A percentile compares a stretch with the other conserved stretches of the same genome.
These are phyloP conservation scores for Heliconius hewitsoni DNA, from an alignment of 1,140 invertebrate species.

Conservation along the genomic window DNA sequence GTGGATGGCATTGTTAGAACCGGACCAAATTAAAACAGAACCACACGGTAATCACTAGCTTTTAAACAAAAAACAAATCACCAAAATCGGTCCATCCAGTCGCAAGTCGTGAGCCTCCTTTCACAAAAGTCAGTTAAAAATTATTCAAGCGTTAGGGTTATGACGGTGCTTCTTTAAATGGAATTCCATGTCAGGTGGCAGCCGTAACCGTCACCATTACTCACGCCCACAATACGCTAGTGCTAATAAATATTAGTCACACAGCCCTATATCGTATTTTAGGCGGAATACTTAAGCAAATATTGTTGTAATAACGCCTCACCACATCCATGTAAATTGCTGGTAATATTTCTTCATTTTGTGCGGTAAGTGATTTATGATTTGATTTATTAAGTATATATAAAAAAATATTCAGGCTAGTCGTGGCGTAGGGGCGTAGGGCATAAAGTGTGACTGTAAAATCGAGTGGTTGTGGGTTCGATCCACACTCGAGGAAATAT, in stretches of 20 bases:
- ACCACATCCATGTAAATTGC: neutral
- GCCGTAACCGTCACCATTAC: slow-evolving; percentile 46
- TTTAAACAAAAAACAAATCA: no score
- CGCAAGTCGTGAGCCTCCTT: no score
- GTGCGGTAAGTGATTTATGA: neutral
- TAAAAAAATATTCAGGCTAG: neutral
- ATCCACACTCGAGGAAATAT: no score
- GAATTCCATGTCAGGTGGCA: slow-evolving; percentile 65
- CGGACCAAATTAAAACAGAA: no score
- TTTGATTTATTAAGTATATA: neutral
- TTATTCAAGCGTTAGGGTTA: slow-evolving; percentile 53
- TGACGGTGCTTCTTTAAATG: slow-evolving; percentile 60
- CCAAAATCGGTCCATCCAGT: no score
- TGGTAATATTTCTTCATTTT: slow-evolving; percentile 18
- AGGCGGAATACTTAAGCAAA: slow-evolving; percentile 20
- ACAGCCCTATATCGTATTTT: slow-evolving; percentile 18
- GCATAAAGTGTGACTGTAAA: no score
- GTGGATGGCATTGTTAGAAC: no score
- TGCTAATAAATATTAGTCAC: slow-evolving; percentile 56
- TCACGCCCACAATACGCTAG: slow-evolving; percentile 54
- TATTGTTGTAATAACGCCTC: slow-evolving; percentile 18
- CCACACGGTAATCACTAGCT: no score
- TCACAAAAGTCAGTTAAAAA: slow-evolving; percentile 35
- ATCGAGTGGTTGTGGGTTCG: no score
- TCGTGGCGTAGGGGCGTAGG: no score